Evolutionary conservation across 2,113 vertebrate genomes (phyloP), one percentile per base, ranked within the genome.

Genomic region (Cercopithecus mona): DNA sequence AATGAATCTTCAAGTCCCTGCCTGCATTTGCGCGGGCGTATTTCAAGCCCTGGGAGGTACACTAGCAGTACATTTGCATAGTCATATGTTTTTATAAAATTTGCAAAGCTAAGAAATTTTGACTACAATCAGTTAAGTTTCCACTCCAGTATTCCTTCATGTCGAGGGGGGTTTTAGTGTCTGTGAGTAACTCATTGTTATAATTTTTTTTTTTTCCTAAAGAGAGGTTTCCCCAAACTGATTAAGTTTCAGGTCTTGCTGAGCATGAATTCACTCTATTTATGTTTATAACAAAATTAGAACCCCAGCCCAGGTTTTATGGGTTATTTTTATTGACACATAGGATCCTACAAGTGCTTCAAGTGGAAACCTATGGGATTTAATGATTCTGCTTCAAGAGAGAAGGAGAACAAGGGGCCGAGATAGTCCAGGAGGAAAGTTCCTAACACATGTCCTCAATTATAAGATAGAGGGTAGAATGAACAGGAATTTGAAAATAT

Each of bases 121-220:
- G 59, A 73, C 27, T 12, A 59, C 27, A 61, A 12, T 66, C 50
- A 79, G 8, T 72, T 87, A 92, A 95, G 17, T 55, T 85, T 80
- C 52, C 23, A n/a, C 1, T 9, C 43, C 12, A 45, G 0, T 16
- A 1, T 57, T 35, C 50, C 27, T 97, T 82, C 43, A 2, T 25
- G 2, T 73, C 6, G 18, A 86, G 25, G 5, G 16, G 32, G 2
- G 23, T 66, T 66, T 90, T 16, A 4, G 5, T 92, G 23, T 90
- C 25, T 88, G 3, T 82, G 57, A 35, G 27, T 73, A 25, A 55
- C 38, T 4, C 64, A 7, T 48, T 40, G 40, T 50, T 23, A 40
- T 88, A 40, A 70, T 93, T 92, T 84, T 82, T 93, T 92, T 84
- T 82, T 93, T 78, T 93, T 91, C 72, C 80, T 95, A 88, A 94